A percentile compares a stretch with the other conserved stretches of the same genome.
Conservation (phyloP, 2,797 vertebrate genomes). For the Manis javanica region DNA sequence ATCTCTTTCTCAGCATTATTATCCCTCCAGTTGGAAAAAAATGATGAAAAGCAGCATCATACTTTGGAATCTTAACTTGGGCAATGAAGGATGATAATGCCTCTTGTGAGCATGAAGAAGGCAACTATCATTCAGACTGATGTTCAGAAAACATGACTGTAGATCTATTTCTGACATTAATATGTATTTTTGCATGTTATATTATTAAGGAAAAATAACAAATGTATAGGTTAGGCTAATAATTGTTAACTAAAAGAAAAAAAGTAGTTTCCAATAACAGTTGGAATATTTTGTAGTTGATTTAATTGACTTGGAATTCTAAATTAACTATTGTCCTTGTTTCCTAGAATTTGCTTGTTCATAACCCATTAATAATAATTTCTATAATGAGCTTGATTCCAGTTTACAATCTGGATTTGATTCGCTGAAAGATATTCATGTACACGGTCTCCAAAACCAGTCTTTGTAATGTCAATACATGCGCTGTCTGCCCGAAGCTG, state of each 20-base stretch:
- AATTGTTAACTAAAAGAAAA: neutral
- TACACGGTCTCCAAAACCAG: neutral
- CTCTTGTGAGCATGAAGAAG: neutral
- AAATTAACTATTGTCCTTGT: neutral
- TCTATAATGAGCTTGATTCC: neutral
- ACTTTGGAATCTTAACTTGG: neutral
- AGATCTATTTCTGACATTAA: neutral
- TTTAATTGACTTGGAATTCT: neutral
- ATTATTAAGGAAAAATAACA: neutral
- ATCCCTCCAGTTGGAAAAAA: neutral
- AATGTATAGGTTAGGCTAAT: neutral
- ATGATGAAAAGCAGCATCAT: neutral
- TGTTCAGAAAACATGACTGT: neutral
- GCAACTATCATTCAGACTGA: neutral
- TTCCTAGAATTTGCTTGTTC: neutral
- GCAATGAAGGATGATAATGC: neutral
- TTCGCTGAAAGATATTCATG: neutral
- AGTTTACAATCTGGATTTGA: neutral
- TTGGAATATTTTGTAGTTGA: too few species aligned
- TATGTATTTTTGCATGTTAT: neutral
- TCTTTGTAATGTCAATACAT: neutral
- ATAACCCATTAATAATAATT: constrained; percentile 2
- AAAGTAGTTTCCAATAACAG: neutral
- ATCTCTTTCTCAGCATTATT: neutral
- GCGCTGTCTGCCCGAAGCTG: rapidly evolving